phyloP scores from a whole-genome alignment of 1,140 invertebrate genomes.

The Hypothenemus hampei region DNA sequence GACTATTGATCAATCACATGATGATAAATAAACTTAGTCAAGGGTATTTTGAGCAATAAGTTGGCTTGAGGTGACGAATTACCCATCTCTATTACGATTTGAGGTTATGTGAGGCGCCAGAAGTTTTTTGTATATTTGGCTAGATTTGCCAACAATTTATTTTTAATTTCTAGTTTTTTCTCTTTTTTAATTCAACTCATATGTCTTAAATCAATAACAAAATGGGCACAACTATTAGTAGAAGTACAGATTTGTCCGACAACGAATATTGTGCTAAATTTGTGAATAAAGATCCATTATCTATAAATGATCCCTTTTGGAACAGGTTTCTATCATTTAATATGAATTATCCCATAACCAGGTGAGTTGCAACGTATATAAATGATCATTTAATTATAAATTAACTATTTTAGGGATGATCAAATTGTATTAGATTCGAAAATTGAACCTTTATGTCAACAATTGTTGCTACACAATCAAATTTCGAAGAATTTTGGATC shows the following conservation, averaged over 20 bases:
- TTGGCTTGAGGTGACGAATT: no score
- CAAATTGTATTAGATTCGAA: conserved; percentile 75
- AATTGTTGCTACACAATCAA: conserved; percentile 72
- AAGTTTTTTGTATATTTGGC: conserved; percentile 10
- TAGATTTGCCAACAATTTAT: conserved; percentile 16
- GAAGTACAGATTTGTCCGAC: conserved; percentile 70
- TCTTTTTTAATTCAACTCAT: conserved; percentile 9
- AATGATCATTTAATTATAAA: background rate
- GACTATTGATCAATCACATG: no score
- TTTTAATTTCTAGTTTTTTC: conserved; percentile 14
- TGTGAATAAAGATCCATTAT: conserved; percentile 71
- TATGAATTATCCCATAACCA: conserved; percentile 68
- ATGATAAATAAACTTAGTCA: no score
- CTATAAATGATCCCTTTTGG: conserved; percentile 91
- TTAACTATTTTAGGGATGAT: conserved; percentile 57
- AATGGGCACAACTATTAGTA: conserved; percentile 85
- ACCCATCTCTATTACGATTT: no score
- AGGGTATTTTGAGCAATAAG: no score
- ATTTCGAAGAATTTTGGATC: conserved; percentile 83
- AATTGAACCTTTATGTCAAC: conserved; percentile 66
- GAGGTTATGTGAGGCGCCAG: no score
- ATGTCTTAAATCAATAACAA: conserved; percentile 9
- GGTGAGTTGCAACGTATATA: conserved; percentile 50
- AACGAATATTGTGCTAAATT: conserved; percentile 80
- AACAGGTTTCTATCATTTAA: conserved; percentile 88